Evolutionary conservation across 1,140 invertebrate genomes (phyloP).

Genomic region (Drosophila lini): DNA sequence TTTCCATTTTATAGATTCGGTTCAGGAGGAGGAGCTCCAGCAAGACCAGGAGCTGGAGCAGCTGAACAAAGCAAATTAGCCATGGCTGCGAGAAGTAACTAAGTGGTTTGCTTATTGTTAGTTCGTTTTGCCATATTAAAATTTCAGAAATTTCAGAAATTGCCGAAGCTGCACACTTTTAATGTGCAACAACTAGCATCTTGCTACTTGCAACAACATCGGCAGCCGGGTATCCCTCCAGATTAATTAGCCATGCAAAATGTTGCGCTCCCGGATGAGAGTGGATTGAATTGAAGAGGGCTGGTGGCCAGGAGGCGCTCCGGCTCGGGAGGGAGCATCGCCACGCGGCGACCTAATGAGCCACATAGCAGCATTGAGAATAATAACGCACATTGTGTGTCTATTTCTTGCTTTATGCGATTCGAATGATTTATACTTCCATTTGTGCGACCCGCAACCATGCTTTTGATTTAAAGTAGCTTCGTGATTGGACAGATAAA

Average conservation of each 20-base stretch:
- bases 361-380: conserved; percentile 30
- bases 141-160: conserved; percentile 57
- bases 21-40: neutral
- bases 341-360: conserved; percentile 42
- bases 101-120: conserved; percentile 78
- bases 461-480: conserved; percentile 4
- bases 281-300: conserved; percentile 18
- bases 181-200: conserved; percentile 35
- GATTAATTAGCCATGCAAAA: conserved; percentile 80
- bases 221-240: conserved; percentile 22
- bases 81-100: conserved; percentile 70
- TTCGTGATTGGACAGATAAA: neutral
- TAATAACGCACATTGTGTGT: conserved; percentile 39
- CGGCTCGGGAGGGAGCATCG: conserved; percentile 7
- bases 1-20: conserved; percentile 47
- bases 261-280: conserved; percentile 30
- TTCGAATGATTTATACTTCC: conserved; percentile 37
- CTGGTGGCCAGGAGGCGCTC: neutral
- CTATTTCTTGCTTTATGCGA: conserved; percentile 15
- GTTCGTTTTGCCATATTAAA: conserved; percentile 70
- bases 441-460: conserved; percentile 10
- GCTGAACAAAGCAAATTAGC: conserved; percentile 67
- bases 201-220: conserved; percentile 11
- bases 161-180: conserved; percentile 52
- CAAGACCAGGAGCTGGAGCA: conserved; percentile 16